Conservation (phyloP, 2,888 invertebrate species). For the Pristionchus mayeri region DNA sequence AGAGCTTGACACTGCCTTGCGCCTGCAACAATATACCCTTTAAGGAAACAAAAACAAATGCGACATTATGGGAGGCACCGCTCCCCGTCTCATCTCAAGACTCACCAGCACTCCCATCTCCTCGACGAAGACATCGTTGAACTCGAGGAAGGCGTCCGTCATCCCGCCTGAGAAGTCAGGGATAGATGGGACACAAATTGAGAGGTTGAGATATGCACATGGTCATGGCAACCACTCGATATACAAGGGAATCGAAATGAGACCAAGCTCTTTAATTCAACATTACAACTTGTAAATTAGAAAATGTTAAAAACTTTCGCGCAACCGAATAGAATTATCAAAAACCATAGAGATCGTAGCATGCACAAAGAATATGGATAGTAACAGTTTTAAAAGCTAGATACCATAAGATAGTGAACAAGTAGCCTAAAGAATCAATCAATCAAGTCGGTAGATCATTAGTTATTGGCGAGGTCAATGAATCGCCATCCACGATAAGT, state of each 20-base stretch:
- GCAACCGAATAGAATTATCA: not conserved
- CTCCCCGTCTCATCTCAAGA: no score
- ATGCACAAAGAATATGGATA: not conserved
- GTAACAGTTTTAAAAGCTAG: not conserved
- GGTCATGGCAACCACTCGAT: not conserved
- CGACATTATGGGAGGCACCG: no score
- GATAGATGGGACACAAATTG: no score
- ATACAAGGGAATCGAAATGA: not conserved
- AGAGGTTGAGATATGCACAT: not conserved
- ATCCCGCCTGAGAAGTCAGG: slow-evolving; percentile 51
- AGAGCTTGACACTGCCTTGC: slow-evolving; percentile 91
- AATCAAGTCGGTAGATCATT: not conserved
- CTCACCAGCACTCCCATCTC: slow-evolving; percentile 70
- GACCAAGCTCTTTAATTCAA: slow-evolving; percentile 14
- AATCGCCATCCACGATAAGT: not conserved
- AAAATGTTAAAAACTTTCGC: not conserved
- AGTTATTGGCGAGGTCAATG: not conserved
- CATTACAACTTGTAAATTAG: not conserved
- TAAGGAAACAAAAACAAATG: no score
- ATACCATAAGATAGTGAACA: not conserved
- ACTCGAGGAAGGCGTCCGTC: slow-evolving; percentile 62
- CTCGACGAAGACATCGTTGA: slow-evolving; percentile 66
- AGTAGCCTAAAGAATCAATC: not conserved
- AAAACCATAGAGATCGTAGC: slow-evolving; percentile 38
- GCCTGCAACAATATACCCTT: slow-evolving; percentile 83